phyloP scores from a whole-genome alignment of 2,113 vertebrate species.

The Pseudorasbora parva region DNA sequence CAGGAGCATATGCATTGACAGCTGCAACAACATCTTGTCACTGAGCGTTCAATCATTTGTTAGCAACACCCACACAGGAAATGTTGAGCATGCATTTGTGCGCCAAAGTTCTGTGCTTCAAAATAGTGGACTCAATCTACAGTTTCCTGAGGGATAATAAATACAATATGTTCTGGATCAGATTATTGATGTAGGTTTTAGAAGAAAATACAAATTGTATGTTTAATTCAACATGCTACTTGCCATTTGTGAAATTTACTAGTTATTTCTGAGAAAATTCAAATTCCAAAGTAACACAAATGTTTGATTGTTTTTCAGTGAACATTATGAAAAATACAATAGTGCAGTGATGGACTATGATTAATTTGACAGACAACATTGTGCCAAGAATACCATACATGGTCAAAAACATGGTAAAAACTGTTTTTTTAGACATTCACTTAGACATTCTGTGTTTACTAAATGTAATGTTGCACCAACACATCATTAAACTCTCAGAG shows the following conservation, averaged over 20 bases:
- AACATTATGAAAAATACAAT: not conserved
- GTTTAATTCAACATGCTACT: not conserved
- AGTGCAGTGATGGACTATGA: not conserved
- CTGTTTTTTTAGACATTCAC: no score
- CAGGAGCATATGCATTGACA: not conserved
- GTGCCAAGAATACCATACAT: not conserved
- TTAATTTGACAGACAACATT: not conserved
- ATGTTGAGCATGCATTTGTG: not conserved
- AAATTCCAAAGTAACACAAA: not conserved
- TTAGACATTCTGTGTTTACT: not conserved
- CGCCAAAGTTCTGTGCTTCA: not conserved
- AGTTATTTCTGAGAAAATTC: no score
- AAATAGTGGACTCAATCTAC: not conserved
- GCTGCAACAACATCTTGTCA: constrained; percentile 1
- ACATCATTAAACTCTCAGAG: no score
- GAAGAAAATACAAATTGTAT: not conserved
- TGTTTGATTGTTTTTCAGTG: no score
- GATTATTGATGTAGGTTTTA: not conserved
- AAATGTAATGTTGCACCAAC: no score
- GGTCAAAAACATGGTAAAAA: not conserved
- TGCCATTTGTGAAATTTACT: not conserved
- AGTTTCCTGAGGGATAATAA: not conserved
- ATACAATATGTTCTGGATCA: not conserved
- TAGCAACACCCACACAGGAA: not conserved
- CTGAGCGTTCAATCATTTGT: not conserved